Conservation (phyloP, 1,140 invertebrate genomes). For the Hycleus phaleratus region DNA sequence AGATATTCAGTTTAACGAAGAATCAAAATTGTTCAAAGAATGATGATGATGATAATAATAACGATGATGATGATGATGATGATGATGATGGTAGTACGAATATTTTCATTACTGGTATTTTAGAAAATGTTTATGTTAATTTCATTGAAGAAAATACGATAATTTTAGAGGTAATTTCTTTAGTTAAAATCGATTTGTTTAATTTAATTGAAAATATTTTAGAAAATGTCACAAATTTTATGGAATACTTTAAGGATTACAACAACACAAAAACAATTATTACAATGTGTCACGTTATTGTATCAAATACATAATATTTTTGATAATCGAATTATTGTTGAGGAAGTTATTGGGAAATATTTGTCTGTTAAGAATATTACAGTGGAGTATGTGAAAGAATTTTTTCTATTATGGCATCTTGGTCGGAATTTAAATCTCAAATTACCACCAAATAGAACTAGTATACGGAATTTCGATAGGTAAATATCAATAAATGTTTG, state of each 20-base stretch:
- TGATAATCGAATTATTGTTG: conserved; percentile 53
- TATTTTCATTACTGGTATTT: conserved; percentile 52
- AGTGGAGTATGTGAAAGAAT: conserved; percentile 64
- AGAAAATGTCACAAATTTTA: conserved; percentile 56
- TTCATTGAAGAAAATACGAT: conserved; percentile 38
- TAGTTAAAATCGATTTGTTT: neutral
- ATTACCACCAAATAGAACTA: conserved; percentile 30
- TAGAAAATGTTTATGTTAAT: conserved; percentile 30
- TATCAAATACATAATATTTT: conserved; percentile 64
- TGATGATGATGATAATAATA: conserved; percentile 42
- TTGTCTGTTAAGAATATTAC: conserved; percentile 43
- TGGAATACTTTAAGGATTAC: conserved; percentile 59
- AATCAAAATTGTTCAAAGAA: conserved; percentile 45
- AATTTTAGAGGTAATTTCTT: conserved; percentile 32
- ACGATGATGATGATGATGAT: no score
- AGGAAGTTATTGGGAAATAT: conserved; percentile 58
- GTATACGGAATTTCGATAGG: conserved; percentile 49
- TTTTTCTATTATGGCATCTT: conserved; percentile 72
- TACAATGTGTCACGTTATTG: conserved; percentile 58
- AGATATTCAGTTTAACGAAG: conserved; percentile 59
- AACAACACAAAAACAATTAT: conserved; percentile 50
- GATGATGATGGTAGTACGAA: conserved; percentile 48
- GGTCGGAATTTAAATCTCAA: conserved; percentile 58
- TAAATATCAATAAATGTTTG: conserved; percentile 25
- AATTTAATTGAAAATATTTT: neutral